Evolutionary conservation across 2,888 invertebrate species (phyloP), one percentile per base, ranked within the genome.

Genomic region (Escarpia spicata): DNA sequence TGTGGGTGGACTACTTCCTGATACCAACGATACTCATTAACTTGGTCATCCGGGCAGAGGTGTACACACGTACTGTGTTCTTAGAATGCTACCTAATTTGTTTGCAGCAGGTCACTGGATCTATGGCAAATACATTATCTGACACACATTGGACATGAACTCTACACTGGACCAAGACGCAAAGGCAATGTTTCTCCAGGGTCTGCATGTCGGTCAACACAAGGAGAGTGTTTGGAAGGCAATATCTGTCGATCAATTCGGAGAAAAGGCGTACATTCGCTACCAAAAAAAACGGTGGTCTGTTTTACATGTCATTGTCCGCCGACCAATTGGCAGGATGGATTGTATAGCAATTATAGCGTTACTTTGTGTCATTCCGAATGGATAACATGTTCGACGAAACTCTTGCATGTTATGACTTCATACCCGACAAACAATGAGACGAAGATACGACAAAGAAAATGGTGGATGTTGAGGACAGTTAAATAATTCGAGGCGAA

Each of bases 241-340:
- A 37, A 37, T 93, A 43, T 93, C 15, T 9, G 10, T 37, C n/a
- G 92, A 92, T 8, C 91, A 92, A 44, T 92, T 91, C 91, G 92
- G 92, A n/a, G 91, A 75, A 44, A 75, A 92, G 75, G 60, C 92
- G 26, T 92, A 92, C 75, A 91, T 92, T 52, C 91, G 91, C 15
- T 91, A 91, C 75, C 91, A 92, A 92, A 45, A 0, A 58, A 10
- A 92, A 91, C 91, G 91, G 92, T 26, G 92, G 58, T 92, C 89
- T 92, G 37, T 37, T 37, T 37, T 37, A 37, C 37, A 37, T 37
- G 37, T 37, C 37, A 37, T 37, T 37, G 37, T 37, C 37, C 37
- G 37, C 37, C 37, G 37, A 37, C 37, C 37, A 37, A 37, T 0
- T 37, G 37, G 37, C 37, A 37, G 37, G 37, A 37, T 37, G 37